Conservation (phyloP, 1,140 invertebrate genomes). For the Ceratitis capitata region DNA sequence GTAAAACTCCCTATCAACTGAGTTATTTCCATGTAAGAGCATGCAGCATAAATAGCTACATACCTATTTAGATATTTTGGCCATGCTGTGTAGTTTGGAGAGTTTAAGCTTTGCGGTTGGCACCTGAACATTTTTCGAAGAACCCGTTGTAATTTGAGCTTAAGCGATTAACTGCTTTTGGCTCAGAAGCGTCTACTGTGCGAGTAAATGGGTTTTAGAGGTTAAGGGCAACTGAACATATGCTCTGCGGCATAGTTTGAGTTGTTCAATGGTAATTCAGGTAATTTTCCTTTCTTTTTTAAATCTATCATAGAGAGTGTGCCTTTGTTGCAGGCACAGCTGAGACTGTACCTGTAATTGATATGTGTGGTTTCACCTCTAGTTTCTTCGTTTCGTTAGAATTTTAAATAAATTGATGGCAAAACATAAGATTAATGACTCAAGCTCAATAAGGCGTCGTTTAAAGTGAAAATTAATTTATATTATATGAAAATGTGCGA, state of each 20-base stretch:
- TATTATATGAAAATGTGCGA: no score
- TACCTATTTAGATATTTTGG: not conserved
- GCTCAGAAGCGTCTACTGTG: not conserved
- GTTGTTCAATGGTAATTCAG: not conserved
- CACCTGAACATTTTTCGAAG: not conserved
- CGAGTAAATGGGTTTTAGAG: not conserved
- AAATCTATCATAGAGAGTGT: not conserved
- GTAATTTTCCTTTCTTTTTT: not conserved
- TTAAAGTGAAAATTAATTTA: no score
- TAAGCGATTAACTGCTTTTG: not conserved
- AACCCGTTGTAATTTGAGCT: not conserved
- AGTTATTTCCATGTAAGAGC: no score
- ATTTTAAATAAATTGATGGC: not conserved
- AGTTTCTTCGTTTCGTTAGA: no score
- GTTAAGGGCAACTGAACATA: not conserved
- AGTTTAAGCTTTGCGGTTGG: not conserved
- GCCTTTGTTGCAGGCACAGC: not conserved
- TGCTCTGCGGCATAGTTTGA: constrained; percentile 10
- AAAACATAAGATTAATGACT: no score
- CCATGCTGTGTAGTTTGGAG: not conserved
- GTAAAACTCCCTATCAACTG: no score
- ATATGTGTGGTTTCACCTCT: not conserved
- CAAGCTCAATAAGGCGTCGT: no score
- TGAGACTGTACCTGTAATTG: not conserved
- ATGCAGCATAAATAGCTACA: not conserved